phyloP scores from a whole-genome alignment of 2,113 vertebrate genomes.

The Catharus bicknelli region DNA sequence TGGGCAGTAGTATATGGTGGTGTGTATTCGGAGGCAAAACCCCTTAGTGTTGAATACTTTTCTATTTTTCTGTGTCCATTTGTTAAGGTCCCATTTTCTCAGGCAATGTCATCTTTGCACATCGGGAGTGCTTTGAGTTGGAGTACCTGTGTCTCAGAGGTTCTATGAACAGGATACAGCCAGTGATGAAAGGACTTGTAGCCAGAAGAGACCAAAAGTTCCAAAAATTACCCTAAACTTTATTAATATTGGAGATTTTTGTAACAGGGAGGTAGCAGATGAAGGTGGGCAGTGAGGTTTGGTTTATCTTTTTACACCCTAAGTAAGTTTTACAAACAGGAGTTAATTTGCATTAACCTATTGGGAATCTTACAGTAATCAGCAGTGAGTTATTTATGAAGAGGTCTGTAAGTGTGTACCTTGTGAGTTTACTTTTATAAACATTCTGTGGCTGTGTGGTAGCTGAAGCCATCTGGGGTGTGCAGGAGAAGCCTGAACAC shows the following conservation, averaged over 20 bases:
- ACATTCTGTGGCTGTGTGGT: background rate
- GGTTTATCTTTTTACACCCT: background rate
- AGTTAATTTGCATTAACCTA: background rate
- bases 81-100: background rate
- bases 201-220: background rate
- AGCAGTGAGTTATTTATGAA: background rate
- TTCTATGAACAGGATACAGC: background rate
- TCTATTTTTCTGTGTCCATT: background rate
- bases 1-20: too few species aligned
- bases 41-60: background rate
- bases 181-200: background rate
- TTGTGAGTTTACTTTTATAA: background rate
- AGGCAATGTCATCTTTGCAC: background rate
- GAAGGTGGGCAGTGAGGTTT: background rate
- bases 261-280: background rate
- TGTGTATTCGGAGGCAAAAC: background rate
- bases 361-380: background rate
- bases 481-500: constrained; percentile 24
- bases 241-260: background rate
- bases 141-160: background rate
- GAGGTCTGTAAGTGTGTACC: background rate
- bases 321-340: background rate
- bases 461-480: constrained; percentile 5
- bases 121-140: background rate
- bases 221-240: background rate